Base-by-base conservation (phyloP, 2,888 invertebrate genomes). In the Congeria kusceri region DNA sequence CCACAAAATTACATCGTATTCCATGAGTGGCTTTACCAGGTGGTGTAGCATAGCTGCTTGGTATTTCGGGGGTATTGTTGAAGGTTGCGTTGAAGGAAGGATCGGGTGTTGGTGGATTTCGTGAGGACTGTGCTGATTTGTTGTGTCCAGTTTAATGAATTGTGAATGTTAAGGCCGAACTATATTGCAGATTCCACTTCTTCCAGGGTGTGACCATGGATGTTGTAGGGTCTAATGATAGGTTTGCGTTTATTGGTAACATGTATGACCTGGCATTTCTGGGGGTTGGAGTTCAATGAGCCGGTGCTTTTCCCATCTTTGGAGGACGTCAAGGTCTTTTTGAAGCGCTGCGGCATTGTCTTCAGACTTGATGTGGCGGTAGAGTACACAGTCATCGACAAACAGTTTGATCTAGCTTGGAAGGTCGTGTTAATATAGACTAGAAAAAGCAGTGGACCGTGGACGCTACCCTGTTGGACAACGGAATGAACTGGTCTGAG, bases 1-100 rank as follows among this genome's bases (percentile, higher is more conserved):
- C 32, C 32, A 32, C 9, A 32, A 7, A 9, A 32, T 32, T 32
- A 9, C 32, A 7, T 4, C 32, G 29, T 53, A 65, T 3, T 65
- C 65, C 9, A 53, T n/a, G 53, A 65, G 46, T 32, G 67, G 67
- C 15, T 57, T 49, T 18, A 67, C 25, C 23, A 67, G 57, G 67
- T 57, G 20, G n/a, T 67, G 57, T 57, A 67, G 32, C 58, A 67
- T 9, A 67, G 67, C 20, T 67, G 39, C 39, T 67, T 67, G 67
- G 32, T 67, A 13, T 56, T 57, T 57, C 57, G 4, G 28, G 67
- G 57, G 27, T 57, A 67, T 18, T 67, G 57, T 23, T 56, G 39
- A 7, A 67, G 25, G 67, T 67, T 67, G 13, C 67, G 53, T 46
- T 58, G 58, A 5, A 58, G 25, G 13, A 58, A 58, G 3, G 58